phyloP scores from a whole-genome alignment of 2,113 vertebrate species.

The Triplophysa rosa region DNA sequence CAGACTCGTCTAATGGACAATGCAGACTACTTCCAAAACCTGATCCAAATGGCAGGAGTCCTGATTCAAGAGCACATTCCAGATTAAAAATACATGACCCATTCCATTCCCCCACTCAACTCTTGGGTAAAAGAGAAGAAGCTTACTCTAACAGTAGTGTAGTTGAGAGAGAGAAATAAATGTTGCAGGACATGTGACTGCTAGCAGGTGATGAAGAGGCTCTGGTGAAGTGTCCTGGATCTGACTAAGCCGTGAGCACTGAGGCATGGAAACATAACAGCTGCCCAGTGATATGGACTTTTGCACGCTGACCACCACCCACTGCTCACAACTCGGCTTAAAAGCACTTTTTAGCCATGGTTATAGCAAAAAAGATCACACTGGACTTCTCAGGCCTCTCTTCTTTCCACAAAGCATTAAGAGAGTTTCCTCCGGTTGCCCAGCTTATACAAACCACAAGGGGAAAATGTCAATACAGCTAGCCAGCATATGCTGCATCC shows the following conservation, averaged over 20 bases:
- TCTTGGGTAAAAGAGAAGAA: neutral
- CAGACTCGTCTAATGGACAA: neutral
- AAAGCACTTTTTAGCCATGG: neutral
- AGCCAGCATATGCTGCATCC: no score
- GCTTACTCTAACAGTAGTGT: neutral
- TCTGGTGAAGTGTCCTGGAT: slow-evolving; percentile 56
- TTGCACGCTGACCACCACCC: slow-evolving; percentile 16
- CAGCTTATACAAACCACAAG: neutral
- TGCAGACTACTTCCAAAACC: neutral
- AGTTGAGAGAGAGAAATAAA: neutral
- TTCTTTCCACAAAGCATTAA: neutral
- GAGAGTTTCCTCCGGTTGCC: neutral
- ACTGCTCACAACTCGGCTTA: neutral
- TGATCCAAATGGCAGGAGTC: neutral
- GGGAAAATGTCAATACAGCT: neutral
- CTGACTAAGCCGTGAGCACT: slow-evolving; percentile 44
- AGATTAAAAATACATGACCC: neutral
- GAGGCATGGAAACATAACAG: slow-evolving; percentile 47
- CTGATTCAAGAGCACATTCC: neutral
- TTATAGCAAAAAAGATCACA: neutral
- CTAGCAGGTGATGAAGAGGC: slow-evolving; percentile 29
- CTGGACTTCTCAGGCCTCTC: neutral
- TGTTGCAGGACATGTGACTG: slow-evolving; percentile 31
- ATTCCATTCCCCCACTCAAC: neutral
- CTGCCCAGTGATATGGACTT: slow-evolving; percentile 36